These are phyloP conservation scores for Fistularia commersonii DNA, from an alignment of 2,797 vertebrate species.

Conservation along the genomic window DNA sequence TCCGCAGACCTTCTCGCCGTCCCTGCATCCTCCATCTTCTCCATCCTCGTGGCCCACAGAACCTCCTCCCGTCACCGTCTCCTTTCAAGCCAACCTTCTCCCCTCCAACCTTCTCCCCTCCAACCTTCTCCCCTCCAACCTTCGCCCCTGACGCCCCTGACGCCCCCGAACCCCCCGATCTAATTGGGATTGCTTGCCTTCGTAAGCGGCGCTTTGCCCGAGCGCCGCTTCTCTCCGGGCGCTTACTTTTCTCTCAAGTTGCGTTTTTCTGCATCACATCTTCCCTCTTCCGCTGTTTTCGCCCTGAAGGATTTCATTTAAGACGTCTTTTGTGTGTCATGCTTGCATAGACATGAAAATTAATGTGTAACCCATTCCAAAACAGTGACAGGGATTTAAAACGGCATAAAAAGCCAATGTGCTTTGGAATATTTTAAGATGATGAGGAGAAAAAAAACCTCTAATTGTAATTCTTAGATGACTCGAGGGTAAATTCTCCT, in stretches of 20 bases:
- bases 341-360: conserved; percentile 17
- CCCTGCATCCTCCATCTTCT: not conserved
- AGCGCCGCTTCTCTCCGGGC: conserved; percentile 5
- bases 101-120: not conserved
- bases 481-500: conserved; percentile 1
- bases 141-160: too few relatives aligned
- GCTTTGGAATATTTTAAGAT: conserved; percentile 14
- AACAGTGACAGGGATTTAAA: conserved; percentile 8
- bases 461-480: conserved; percentile 5
- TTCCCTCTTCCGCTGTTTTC: conserved; percentile 11
- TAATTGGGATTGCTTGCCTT: conserved; percentile 12
- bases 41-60: conserved; percentile 7
- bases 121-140: conserved; percentile 7
- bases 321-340: conserved; percentile 14
- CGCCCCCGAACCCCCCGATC: conserved; percentile 4
- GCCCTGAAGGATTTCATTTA: conserved; percentile 21
- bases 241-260: conserved; percentile 8
- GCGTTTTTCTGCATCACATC: conserved; percentile 19
- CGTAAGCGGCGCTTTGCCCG: conserved; percentile 2
- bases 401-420: conserved; percentile 1
- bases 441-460: too few relatives aligned
- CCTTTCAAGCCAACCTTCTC: conserved; percentile 5
- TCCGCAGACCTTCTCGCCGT: conserved; percentile 5
- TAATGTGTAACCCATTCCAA: conserved; percentile 10
- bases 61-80: conserved; percentile 14